phyloP scores from a whole-genome alignment of 2,888 invertebrate species.

The Acronicta psi region DNA sequence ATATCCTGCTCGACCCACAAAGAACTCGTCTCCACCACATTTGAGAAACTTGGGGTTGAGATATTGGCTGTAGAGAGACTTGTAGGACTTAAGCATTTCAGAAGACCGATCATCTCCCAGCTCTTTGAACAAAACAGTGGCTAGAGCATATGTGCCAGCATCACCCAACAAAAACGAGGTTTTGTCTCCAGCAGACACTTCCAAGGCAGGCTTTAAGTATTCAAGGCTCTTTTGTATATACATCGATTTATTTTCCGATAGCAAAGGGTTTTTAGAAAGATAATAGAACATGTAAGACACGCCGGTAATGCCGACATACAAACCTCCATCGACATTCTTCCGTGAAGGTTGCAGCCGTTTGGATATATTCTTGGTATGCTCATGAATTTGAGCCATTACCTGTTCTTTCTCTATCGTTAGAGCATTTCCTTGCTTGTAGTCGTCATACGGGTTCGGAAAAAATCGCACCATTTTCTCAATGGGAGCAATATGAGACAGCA shows the following conservation, averaged over 20 bases:
- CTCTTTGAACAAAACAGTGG: conserved; percentile 89
- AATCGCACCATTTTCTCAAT: conserved; percentile 79
- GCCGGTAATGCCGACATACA: conserved; percentile 92
- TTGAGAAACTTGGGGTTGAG: conserved; percentile 86
- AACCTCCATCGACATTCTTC: conserved; percentile 88
- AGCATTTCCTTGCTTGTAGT: conserved; percentile 62
- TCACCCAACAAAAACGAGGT: conserved; percentile 94
- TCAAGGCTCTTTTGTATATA: conserved; percentile 90
- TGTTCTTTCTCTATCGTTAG: conserved; percentile 64
- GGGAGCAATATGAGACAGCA: conserved; percentile 54
- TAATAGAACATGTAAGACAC: conserved; percentile 94
- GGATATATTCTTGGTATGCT: conserved; percentile 71
- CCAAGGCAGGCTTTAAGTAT: conserved; percentile 90
- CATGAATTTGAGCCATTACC: conserved; percentile 68
- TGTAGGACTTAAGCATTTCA: conserved; percentile 75
- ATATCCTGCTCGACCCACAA: conserved; percentile 96
- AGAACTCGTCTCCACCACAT: conserved; percentile 94
- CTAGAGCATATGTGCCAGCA: conserved; percentile 93
- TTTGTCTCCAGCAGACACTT: conserved; percentile 88
- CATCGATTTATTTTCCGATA: conserved; percentile 76
- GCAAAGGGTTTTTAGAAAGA: conserved; percentile 88
- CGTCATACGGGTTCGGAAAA: conserved; percentile 79
- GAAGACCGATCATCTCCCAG: conserved; percentile 78
- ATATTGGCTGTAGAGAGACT: conserved; percentile 74
- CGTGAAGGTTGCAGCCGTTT: conserved; percentile 73